A percentile compares a stretch with the other conserved stretches of the same genome.
These are phyloP conservation scores for Coreius guichenoti DNA, from an alignment of 2,797 vertebrate species.

Conservation along the genomic window DNA sequence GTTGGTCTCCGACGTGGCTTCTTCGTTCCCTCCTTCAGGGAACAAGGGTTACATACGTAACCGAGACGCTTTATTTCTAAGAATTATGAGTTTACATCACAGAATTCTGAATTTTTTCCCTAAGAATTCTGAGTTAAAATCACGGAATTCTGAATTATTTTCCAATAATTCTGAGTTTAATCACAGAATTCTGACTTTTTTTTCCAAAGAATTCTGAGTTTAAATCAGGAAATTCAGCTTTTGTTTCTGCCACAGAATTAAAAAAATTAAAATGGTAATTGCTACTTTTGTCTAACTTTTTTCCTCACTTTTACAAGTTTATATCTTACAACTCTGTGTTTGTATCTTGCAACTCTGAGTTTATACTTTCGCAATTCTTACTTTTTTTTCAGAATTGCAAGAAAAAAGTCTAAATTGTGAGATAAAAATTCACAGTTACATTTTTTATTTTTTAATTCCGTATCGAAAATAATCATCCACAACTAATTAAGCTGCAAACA, in stretches of 20 bases:
- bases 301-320: background rate
- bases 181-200: background rate
- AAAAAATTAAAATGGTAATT: too few species aligned
- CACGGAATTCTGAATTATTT: background rate
- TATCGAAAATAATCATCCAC: background rate
- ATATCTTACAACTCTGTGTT: background rate
- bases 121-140: too few species aligned
- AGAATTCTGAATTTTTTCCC: background rate
- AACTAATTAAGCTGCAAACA: conserved; percentile 33
- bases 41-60: too few species aligned
- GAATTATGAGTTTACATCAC: too few species aligned
- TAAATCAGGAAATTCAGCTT: too few species aligned
- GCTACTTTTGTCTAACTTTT: background rate
- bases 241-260: too few species aligned
- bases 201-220: too few species aligned
- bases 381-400: background rate
- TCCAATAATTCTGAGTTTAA: background rate
- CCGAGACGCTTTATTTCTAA: too few species aligned
- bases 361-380: too few species aligned
- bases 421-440: too few species aligned
- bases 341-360: background rate
- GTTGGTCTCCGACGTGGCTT: too few species aligned
- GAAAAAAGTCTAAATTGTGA: background rate
- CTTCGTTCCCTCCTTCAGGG: too few species aligned
- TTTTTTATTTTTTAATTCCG: background rate